Base-by-base conservation (phyloP, 2,888 invertebrate species). In the Melitaea athalia region DNA sequence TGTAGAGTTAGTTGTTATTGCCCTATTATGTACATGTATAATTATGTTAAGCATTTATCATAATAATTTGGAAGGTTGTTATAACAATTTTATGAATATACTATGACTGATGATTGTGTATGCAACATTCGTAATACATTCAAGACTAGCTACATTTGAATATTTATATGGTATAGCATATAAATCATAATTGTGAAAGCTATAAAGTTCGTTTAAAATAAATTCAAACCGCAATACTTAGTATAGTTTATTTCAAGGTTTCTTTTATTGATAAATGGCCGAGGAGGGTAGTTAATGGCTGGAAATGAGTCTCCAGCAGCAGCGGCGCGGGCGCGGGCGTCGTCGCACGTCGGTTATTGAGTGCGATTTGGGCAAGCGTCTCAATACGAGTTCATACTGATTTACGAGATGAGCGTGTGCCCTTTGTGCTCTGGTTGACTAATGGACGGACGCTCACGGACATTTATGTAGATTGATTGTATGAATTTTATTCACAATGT, bases 391-490 rank as follows among this genome's bases (percentile, higher is more conserved):
- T 86, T 88, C 89, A 85, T 87, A 82, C 88, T 92, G 92, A 92
- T 92, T 92, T 92, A 92, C 92, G 92, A 90, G 90, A 88, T 84
- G 88, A 89, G 87, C 92, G 92, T 90, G 92, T 90, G 92, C 91
- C 91, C 92, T 92, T 92, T 92, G 92, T 92, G 83, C 91, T 90
- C 86, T 79, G 81, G 80, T 88, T 92, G 87, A 92, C 91, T 92
- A 92, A 92, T 92, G 92, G 91, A 91, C 91, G 88, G 88, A 89
- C 92, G 92, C 91, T 91, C 92, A 92, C 88, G 89, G 91, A 92
- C 92, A 91, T 92, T 92, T 92, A 92, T 92, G 92, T 92, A 92
- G 92, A 92, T 92, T 92, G 92, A 92, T 92, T 92, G 92, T 91
- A 92, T 92, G 85, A 92, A 92, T 92, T 92, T 92, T 92, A 92